Evolutionary conservation across 2,113 vertebrate genomes (phyloP).

Genomic region (Ptychochromis oligacanthus): DNA sequence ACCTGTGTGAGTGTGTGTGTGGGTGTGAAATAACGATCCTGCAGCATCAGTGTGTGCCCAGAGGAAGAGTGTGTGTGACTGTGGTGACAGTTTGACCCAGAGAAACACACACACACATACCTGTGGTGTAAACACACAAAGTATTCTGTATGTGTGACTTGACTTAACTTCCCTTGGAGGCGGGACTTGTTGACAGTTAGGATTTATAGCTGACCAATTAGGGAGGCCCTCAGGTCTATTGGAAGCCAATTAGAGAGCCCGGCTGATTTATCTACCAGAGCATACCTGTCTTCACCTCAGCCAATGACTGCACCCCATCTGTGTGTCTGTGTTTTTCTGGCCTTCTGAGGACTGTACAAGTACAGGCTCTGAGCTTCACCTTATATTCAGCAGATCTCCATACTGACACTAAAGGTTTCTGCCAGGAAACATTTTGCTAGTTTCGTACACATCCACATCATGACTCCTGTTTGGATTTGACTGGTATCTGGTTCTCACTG

Average conservation of each 20-base stretch:
- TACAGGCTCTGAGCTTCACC: too few relatives aligned
- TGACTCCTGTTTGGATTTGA: accelerated
- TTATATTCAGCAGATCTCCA: background rate
- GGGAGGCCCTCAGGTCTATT: background rate
- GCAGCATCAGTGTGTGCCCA: background rate
- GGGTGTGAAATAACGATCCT: background rate
- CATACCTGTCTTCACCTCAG: slow-evolving; percentile 9
- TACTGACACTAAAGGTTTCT: background rate
- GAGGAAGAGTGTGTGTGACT: background rate
- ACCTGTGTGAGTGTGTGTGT: background rate
- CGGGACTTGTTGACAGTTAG: slow-evolving; percentile 24
- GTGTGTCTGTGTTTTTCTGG: background rate
- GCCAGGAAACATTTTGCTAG: background rate
- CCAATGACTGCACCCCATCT: background rate
- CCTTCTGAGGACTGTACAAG: background rate
- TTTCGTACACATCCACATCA: background rate
- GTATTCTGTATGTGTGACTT: background rate
- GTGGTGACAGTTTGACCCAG: background rate
- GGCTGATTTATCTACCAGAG: background rate
- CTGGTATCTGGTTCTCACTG: too few relatives aligned
- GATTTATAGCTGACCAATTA: background rate
- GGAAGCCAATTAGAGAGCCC: slow-evolving; percentile 18
- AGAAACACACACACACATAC: background rate
- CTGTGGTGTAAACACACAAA: background rate
- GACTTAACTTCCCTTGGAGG: background rate